These are phyloP conservation scores for Diarsia rubi DNA, from an alignment of 2,888 invertebrate species.

Conservation along the genomic window DNA sequence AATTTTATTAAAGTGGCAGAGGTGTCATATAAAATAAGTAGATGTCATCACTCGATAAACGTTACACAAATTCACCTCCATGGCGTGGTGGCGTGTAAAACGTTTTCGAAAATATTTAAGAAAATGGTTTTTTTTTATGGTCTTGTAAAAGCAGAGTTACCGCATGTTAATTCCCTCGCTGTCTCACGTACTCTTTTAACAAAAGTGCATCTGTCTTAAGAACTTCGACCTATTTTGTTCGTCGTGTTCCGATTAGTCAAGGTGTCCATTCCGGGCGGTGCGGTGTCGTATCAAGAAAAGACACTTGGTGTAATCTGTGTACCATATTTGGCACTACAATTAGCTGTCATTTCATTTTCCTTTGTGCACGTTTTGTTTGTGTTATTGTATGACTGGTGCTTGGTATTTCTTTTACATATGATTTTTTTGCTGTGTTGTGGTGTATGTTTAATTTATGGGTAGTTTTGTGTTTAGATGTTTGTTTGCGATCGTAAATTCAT, in stretches of 20 bases:
- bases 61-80: slow-evolving; percentile 42
- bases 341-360: slow-evolving; percentile 83
- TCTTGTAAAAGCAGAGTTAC: slow-evolving; percentile 52
- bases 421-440: slow-evolving; percentile 16
- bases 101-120: slow-evolving; percentile 33
- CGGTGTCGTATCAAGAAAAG: slow-evolving; percentile 80
- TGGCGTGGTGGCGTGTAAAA: slow-evolving; percentile 47
- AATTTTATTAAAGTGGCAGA: slow-evolving; percentile 45
- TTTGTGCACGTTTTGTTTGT: slow-evolving; percentile 79
- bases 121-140: slow-evolving; percentile 36
- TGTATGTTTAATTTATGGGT: slow-evolving; percentile 2
- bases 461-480: neutral
- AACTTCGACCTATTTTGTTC: slow-evolving; percentile 78
- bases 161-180: slow-evolving; percentile 55
- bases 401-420: slow-evolving; percentile 47
- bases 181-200: slow-evolving; percentile 64
- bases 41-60: slow-evolving; percentile 56
- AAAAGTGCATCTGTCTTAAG: slow-evolving; percentile 73
- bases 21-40: slow-evolving; percentile 50
- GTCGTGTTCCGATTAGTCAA: slow-evolving; percentile 86
- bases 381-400: slow-evolving; percentile 77
- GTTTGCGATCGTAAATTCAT: slow-evolving; percentile 10
- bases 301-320: slow-evolving; percentile 83
- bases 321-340: slow-evolving; percentile 85
- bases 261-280: slow-evolving; percentile 82